Percentiles rank a stretch among this genome's conserved stretches.
Evolutionary conservation across 2,113 vertebrate genomes (phyloP).

Genomic region (Clarias macrocephalus): DNA sequence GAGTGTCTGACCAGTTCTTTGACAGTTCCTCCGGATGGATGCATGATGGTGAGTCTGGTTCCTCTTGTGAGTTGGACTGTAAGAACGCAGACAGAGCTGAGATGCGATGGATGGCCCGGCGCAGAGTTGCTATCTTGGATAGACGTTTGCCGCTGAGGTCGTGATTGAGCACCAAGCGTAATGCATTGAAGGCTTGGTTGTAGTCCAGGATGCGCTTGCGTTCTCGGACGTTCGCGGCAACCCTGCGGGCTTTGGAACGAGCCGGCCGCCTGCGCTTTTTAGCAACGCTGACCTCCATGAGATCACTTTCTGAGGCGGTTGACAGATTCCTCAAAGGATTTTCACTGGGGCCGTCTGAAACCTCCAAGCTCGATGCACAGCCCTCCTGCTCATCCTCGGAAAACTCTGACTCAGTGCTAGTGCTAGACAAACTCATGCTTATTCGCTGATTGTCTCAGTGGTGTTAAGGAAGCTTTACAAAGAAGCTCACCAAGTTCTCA

Average conservation of each 20-base stretch:
- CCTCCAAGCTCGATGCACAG: constrained; percentile 47
- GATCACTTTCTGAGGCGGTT: constrained; percentile 62
- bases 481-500: background rate
- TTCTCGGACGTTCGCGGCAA: constrained; percentile 92
- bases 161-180: constrained; percentile 84
- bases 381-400: constrained; percentile 74
- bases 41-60: constrained; percentile 61
- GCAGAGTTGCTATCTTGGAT: constrained; percentile 94
- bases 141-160: constrained; percentile 90
- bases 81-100: constrained; percentile 84
- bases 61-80: constrained; percentile 62
- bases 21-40: constrained; percentile 58
- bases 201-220: constrained; percentile 96
- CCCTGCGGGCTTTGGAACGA: constrained; percentile 90
- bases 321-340: constrained; percentile 52
- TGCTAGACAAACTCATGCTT: constrained; percentile 50
- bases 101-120: constrained; percentile 90
- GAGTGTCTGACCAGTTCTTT: constrained; percentile 34
- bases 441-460: background rate
- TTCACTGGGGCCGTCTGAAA: constrained; percentile 58
- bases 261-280: constrained; percentile 79
- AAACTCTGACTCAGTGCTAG: constrained; percentile 63
- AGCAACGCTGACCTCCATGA: constrained; percentile 55
- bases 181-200: constrained; percentile 94
- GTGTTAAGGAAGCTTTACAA: background rate